Evolutionary conservation across 35 echinoderm and acorn worm genomes (phyloP).

Genomic region (Acanthaster planci): DNA sequence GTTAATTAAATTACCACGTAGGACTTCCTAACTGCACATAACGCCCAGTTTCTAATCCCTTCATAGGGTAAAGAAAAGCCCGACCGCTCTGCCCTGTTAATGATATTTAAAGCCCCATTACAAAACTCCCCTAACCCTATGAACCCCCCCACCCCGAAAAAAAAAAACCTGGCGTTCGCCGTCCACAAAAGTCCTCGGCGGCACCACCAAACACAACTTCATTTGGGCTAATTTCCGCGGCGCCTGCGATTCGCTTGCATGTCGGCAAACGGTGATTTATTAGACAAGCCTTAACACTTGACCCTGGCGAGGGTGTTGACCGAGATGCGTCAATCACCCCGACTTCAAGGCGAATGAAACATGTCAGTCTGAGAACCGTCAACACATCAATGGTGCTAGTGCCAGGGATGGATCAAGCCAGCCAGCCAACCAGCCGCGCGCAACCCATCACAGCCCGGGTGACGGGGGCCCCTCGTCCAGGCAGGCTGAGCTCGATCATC

Average conservation of each 20-base stretch:
- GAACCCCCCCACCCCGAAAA: conserved; percentile 53
- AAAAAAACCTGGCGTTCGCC: conserved; percentile 4
- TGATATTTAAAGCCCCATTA: conserved; percentile 51
- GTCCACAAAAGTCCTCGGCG: conserved; percentile 24
- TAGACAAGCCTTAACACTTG: conserved; percentile 68
- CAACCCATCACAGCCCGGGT: neutral
- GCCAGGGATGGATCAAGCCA: neutral
- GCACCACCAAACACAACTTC: conserved; percentile 51
- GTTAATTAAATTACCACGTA: conserved; percentile 26
- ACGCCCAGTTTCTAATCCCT: conserved; percentile 16
- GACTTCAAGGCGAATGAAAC: conserved; percentile 71
- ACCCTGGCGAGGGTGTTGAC: conserved; percentile 75
- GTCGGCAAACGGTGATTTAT: conserved; percentile 70
- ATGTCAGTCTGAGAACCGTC: conserved; percentile 63
- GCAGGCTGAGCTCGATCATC: neutral
- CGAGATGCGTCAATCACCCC: conserved; percentile 72
- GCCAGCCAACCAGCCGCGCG: conserved; percentile 16
- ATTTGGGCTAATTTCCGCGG: conserved; percentile 70
- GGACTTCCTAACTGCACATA: conserved; percentile 25
- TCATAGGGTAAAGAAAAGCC: neutral
- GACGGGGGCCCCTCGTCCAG: neutral
- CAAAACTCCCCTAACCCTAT: conserved; percentile 56
- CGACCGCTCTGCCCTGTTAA: conserved; percentile 10
- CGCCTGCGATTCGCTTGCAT: conserved; percentile 58
- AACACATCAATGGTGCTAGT: conserved; percentile 48